A percentile compares a stretch with the other conserved stretches of the same genome.
These are phyloP conservation scores for Anadara kagoshimensis DNA, from an alignment of 1,140 invertebrate species.

Conservation along the genomic window DNA sequence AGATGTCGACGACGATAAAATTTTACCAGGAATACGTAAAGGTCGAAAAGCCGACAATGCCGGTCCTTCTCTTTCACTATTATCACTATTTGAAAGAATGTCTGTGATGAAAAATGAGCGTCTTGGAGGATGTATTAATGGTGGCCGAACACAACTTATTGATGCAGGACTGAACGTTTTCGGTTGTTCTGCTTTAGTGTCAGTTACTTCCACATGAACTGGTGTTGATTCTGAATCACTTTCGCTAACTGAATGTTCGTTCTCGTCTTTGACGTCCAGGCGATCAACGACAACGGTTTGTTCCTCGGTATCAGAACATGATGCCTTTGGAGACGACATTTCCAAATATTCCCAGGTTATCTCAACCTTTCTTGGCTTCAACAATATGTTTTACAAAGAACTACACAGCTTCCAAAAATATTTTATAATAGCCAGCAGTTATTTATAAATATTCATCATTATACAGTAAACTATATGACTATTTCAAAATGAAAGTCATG, in stretches of 20 bases:
- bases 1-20: slow-evolving; percentile 7
- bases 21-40: slow-evolving; percentile 17
- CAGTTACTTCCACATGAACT: not conserved
- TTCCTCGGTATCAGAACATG: not conserved
- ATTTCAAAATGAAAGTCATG: too few species aligned
- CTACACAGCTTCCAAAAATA: too few species aligned
- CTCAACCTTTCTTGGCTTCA: too few species aligned
- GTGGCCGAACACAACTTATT: not conserved
- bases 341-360: too few species aligned
- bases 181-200: not conserved
- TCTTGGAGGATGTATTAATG: slow-evolving; percentile 17
- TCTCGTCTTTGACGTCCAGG: slow-evolving; percentile 26
- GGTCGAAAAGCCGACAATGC: slow-evolving; percentile 30
- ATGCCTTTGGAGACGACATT: too few species aligned
- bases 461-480: too few species aligned
- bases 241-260: not conserved
- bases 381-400: too few species aligned
- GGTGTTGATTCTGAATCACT: not conserved
- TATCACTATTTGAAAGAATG: slow-evolving; percentile 25
- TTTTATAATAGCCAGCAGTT: too few species aligned
- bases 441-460: too few species aligned
- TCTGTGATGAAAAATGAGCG: slow-evolving; percentile 37
- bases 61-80: not conserved
- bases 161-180: not conserved
- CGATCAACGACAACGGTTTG: slow-evolving; percentile 19